Base-by-base conservation (phyloP, 2,113 vertebrate species). In the Siniperca chuatsi region DNA sequence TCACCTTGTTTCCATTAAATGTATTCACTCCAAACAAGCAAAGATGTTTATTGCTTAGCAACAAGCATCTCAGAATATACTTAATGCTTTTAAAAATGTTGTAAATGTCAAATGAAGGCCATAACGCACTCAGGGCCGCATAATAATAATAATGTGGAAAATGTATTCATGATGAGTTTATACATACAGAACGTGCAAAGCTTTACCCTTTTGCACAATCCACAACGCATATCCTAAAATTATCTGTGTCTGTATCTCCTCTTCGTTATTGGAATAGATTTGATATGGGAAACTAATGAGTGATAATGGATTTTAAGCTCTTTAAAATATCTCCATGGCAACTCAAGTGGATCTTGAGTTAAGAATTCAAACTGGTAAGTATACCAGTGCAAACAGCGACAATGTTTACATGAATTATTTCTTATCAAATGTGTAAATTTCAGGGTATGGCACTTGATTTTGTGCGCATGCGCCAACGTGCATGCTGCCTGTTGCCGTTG, bases 1-100 rank as follows among this genome's bases (percentile, higher is more conserved):
- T 62, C 70, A 75, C 23, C 42, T 12, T 11, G 33, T 44, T 50
- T 25, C 9, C 4, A 13, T 75, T 66, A n/a, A 12, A 60, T 25
- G 12, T 16, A 58, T 71, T 75, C 55, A 25, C 12, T 7, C 18
- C 1, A 15, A 44, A 11, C 4, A 5, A 68, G 20, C 7, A n/a
- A 25, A 21, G 29, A 3, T 78, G 57, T 33, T 46, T 5, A 44
- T 44, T 23, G 50, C 81, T n/a, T 52, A 65, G 85, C 76, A 83
- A 75, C 76, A 37, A 44, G 64, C 69, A 12, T 52, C 60, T 42
- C 12, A 6, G 2, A 40, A 66, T 65, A 20, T 1, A 55, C 4
- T 4, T 40, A 3, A 66, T 58, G 16, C 35, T 46, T 70, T 46
- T 66, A 1, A 23, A 65, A 48, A 76, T 21, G 2, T n/a, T 83